Base-by-base conservation (phyloP, 2,888 invertebrate genomes). In the Drosophila flavopinicola region DNA sequence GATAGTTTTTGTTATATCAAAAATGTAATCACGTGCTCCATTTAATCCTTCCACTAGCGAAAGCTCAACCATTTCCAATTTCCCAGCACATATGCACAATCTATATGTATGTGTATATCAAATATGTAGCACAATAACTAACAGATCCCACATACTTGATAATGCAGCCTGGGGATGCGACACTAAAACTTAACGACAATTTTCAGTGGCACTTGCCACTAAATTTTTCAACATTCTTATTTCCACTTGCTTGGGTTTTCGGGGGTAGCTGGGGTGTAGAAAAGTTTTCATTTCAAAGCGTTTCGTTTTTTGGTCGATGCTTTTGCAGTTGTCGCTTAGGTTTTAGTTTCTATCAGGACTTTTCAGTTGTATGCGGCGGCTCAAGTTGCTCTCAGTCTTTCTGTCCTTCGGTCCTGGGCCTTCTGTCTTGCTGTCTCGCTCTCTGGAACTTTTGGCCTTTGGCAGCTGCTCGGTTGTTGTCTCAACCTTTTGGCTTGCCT, bases 141-240 rank as follows among this genome's bases (percentile, higher is more conserved):
- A 51, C 25, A 56, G 54, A 56, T 66, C 38, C 47, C 67, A 60
- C 54, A 66, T 51, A 56, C 39, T 67, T 66, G 67, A 66, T 67
- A 66, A 63, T 53, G 48, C 44, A 44, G 23, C 37, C 20, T 15
- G 35, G 17, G 32, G 37, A 32, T 32, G 49, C 44, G 13, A 52
- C 48, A 41, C 54, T 71, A 57, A 71, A 71, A 70, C 66, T 56
- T 71, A 66, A 71, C 39, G 69, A 66, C 72, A 80, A 72, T 59
- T 73, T 69, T 60, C 45, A 44, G 48, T 61, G 48, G 27, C 59
- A 56, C 29, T 69, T 64, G 47, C 42, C 51, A 58, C 57, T 80
- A 61, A 66, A 75, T 78, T 68, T 78, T 83, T 74, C 58, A 83
- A 74, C 66, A 66, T 51, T 60, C 56, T 59, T 65, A 53, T 56